Evolutionary conservation across 2,888 invertebrate species (phyloP).

Genomic region (Lycaena phlaeas): DNA sequence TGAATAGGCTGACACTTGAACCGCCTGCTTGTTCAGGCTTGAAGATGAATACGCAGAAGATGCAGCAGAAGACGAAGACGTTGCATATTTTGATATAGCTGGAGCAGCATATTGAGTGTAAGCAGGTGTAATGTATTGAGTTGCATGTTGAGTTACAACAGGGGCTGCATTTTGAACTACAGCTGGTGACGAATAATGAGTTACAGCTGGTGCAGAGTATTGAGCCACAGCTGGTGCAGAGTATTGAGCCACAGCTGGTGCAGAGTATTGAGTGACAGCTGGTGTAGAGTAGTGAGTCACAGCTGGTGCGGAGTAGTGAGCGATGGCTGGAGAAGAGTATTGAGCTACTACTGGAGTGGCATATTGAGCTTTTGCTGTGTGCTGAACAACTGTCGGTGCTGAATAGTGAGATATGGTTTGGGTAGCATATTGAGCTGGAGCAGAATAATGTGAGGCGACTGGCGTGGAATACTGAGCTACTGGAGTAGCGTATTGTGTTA

Average conservation of each 20-base stretch:
- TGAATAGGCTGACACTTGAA: constrained; percentile 2
- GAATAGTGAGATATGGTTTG: too few species aligned
- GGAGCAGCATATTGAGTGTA: constrained; percentile 21
- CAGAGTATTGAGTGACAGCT: constrained; percentile 13
- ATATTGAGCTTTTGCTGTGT: constrained; percentile 27
- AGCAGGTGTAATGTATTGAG: constrained; percentile 16
- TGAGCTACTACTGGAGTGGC: constrained; percentile 26
- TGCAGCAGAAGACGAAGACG: too few species aligned
- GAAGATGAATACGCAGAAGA: constrained; percentile 7
- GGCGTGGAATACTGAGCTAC: constrained; percentile 21
- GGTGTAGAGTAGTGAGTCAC: constrained; percentile 24
- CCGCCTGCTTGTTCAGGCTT: constrained; percentile 6
- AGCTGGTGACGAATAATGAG: constrained; percentile 21
- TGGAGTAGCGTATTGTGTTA: constrained; percentile 27
- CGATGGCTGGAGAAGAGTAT: constrained; percentile 20
- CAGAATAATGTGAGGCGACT: constrained; percentile 22
- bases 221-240: constrained; percentile 23
- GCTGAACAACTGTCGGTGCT: constrained; percentile 22
- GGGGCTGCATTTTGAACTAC: constrained; percentile 18
- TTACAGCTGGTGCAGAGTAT: constrained; percentile 19
- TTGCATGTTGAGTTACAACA: constrained; percentile 9
- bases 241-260: constrained; percentile 18
- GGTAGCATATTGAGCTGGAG: constrained; percentile 17
- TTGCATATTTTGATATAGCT: constrained; percentile 25
- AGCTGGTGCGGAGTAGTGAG: constrained; percentile 25